phyloP scores from a whole-genome alignment of 2,797 vertebrate genomes.

The Okamejei kenojei region DNA sequence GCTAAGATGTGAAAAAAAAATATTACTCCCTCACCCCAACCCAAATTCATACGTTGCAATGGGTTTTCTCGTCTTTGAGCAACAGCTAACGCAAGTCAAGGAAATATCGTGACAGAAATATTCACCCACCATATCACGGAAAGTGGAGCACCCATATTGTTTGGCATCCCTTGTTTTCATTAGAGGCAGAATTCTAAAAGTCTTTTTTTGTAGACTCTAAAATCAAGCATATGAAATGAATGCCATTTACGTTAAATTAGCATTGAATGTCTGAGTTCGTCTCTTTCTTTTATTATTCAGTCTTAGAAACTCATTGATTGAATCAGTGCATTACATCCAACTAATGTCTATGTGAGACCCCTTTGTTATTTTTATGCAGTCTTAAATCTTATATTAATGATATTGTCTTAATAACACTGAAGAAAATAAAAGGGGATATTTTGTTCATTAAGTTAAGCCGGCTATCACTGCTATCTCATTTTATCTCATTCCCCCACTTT shows the following conservation, averaged over 20 bases:
- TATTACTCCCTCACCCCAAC: neutral
- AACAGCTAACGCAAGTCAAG: neutral
- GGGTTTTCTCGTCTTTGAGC: neutral
- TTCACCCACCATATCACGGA: neutral
- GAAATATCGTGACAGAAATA: neutral
- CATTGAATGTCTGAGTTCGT: neutral
- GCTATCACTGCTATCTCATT: too few relatives aligned
- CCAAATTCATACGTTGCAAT: neutral
- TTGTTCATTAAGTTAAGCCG: too few relatives aligned
- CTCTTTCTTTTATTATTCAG: neutral
- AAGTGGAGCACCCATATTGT: neutral
- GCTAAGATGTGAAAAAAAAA: neutral
- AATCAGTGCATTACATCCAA: neutral
- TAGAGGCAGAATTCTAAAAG: neutral
- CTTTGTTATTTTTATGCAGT: neutral
- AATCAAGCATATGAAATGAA: neutral
- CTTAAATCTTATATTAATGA: too few relatives aligned
- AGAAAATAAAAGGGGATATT: too few relatives aligned
- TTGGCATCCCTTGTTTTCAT: neutral
- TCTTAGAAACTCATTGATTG: neutral
- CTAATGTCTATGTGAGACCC: neutral
- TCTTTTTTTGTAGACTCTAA: neutral
- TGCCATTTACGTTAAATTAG: neutral
- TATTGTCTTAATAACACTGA: too few relatives aligned
- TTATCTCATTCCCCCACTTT: too few relatives aligned